Base-by-base conservation (phyloP, 2,797 vertebrate genomes). In the Acanthiza pusilla region DNA sequence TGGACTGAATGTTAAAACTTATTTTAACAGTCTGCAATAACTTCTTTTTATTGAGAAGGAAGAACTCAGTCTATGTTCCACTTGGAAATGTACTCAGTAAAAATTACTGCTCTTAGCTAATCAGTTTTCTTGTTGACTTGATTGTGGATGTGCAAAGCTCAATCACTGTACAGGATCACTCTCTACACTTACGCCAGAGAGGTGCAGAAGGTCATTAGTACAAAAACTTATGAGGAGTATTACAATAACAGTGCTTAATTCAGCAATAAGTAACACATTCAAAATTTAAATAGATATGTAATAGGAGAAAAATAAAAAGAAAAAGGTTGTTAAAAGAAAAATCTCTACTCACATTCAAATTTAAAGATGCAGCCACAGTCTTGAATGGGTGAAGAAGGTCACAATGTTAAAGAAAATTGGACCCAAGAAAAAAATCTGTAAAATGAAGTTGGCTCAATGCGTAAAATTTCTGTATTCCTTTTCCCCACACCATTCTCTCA, bases 71-170 rank as follows among this genome's bases (percentile, higher is more conserved):
- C 68, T 58, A 32, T 45, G 13, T 86, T 21, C 6, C 10, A 65
- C 63, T 70, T 88, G 34, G 45, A 87, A 77, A 58, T 38, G 26
- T 65, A 79, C 51, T 87, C 26, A 58, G 22, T 91, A 89, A 75
- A 78, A 95, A 68, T 74, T 88, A 43, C 23, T 22, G 54, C 48
- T 87, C 68, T 76, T 80, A 55, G n/a, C 60, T 91, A 87, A 91
- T 91, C 89, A 88, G 6, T 66, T 91, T 89, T 88, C 55, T 92
- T 89, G 20, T 87, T 92, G 58, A 70, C 47, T 93, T 94, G 87
- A 94, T 92, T 96, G 48, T n/a, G 1, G 62, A 13, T 70, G 40
- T 89, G 67, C 60, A 77, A 71, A 88, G 45, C 57, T 89, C 67
- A 71, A 21, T 87, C 88, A 73, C 55, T 58, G 17, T 40, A 5